A percentile compares a stretch with the other conserved stretches of the same genome.
Conservation (phyloP, 1,140 invertebrate species). For the Drosophila hydei region DNA sequence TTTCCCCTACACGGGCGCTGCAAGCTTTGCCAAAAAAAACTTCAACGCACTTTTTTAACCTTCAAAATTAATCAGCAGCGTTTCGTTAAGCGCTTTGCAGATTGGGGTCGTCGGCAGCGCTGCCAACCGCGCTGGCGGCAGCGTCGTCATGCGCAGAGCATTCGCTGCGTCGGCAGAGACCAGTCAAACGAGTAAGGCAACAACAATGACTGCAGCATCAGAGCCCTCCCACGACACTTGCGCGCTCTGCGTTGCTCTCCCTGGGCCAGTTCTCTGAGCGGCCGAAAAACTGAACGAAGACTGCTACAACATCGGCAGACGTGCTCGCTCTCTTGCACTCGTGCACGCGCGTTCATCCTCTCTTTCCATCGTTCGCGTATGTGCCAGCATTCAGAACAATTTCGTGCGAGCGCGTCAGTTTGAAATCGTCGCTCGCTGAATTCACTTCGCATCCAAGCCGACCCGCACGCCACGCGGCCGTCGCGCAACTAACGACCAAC, state of each 20-base stretch:
- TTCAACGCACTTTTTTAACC: constrained; percentile 74
- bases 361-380: constrained; percentile 13
- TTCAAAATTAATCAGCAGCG: constrained; percentile 55
- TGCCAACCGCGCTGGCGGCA: constrained; percentile 32
- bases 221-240: constrained; percentile 66
- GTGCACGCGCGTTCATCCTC: neutral
- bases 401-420: constrained; percentile 36
- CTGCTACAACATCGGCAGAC: neutral
- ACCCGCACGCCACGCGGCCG: constrained; percentile 50
- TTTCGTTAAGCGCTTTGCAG: constrained; percentile 52
- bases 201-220: constrained; percentile 49
- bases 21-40: constrained; percentile 42
- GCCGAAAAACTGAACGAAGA: constrained; percentile 41
- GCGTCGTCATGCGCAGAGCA: constrained; percentile 56
- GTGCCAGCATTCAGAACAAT: constrained; percentile 36
- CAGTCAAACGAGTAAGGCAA: constrained; percentile 33
- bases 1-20: constrained; percentile 55
- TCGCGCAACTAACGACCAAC: constrained; percentile 54
- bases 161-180: constrained; percentile 13
- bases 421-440: constrained; percentile 57
- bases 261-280: neutral
- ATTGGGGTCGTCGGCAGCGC: constrained; percentile 49
- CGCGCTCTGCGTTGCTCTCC: constrained; percentile 45
- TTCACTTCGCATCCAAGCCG: constrained; percentile 46
- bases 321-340: constrained; percentile 1